Percentiles rank a stretch among this genome's conserved stretches.
phyloP scores from a whole-genome alignment of 2,888 invertebrate genomes.

The Brachyopa scutellaris region DNA sequence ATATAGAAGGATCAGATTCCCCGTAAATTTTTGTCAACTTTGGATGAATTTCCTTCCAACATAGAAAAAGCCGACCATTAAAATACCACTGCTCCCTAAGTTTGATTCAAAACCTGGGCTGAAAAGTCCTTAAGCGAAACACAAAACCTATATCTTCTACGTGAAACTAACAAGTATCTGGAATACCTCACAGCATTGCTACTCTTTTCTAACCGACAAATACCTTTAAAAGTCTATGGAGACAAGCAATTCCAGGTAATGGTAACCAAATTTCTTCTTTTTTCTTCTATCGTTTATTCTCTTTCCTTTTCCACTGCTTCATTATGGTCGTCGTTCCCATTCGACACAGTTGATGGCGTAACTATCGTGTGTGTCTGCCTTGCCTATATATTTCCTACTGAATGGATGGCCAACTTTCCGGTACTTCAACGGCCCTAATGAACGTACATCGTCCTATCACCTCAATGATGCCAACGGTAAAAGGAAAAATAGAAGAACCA shows the following conservation, averaged over 20 bases:
- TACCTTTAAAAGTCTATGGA: slow-evolving; percentile 49
- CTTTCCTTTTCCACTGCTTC: neutral
- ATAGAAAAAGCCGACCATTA: too few relatives aligned
- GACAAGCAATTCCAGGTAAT: slow-evolving; percentile 53
- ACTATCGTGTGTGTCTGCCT: slow-evolving; percentile 64
- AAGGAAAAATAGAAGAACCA: neutral
- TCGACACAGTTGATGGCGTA: slow-evolving; percentile 61
- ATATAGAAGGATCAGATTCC: too few relatives aligned
- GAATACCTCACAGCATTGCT: slow-evolving; percentile 26
- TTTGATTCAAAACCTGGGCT: too few relatives aligned
- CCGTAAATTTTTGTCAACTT: too few relatives aligned
- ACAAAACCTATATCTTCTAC: too few relatives aligned
- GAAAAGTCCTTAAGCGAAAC: too few relatives aligned
- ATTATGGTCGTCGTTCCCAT: slow-evolving; percentile 18
- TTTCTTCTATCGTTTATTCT: slow-evolving; percentile 8
- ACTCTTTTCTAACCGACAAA: slow-evolving; percentile 56
- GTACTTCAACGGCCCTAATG: slow-evolving; percentile 66
- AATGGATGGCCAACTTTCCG: slow-evolving; percentile 72
- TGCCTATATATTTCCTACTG: slow-evolving; percentile 40
- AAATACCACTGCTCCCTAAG: too few relatives aligned
- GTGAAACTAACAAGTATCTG: slow-evolving; percentile 31
- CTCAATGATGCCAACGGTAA: slow-evolving; percentile 10
- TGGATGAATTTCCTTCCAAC: too few relatives aligned
- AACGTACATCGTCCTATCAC: slow-evolving; percentile 63
- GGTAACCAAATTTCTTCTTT: slow-evolving; percentile 54